Conservation (phyloP, 2,888 invertebrate genomes). For the Drosophila monieri region DNA sequence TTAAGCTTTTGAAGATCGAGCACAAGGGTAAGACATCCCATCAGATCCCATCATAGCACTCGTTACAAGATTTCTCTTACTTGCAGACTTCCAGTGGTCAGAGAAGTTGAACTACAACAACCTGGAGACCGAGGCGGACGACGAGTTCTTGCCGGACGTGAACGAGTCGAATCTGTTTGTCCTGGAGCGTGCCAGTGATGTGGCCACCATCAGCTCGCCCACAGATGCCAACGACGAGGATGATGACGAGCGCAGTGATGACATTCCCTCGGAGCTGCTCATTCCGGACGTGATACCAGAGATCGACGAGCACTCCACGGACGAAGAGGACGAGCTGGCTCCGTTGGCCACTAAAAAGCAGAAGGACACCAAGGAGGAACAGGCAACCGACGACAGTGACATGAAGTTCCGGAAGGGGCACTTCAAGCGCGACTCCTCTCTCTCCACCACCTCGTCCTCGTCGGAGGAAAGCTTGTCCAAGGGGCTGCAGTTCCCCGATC, state of each 20-base stretch:
- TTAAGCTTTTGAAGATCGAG: constrained; percentile 79
- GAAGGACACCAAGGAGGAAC: constrained; percentile 2
- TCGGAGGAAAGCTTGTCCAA: constrained; percentile 83
- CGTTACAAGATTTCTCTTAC: too few relatives aligned
- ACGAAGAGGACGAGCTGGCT: constrained; percentile 77
- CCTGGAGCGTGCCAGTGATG: constrained; percentile 82
- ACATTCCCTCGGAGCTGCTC: constrained; percentile 82
- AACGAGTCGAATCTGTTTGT: constrained; percentile 81
- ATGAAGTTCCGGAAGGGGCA: constrained; percentile 81
- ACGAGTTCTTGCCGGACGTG: constrained; percentile 83
- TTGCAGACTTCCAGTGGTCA: constrained; percentile 74
- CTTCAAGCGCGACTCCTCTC: constrained; percentile 82
- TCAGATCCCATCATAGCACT: too few relatives aligned
- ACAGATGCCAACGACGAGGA: constrained; percentile 64
- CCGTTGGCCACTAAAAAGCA: constrained; percentile 49
- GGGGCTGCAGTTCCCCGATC: constrained; percentile 82
- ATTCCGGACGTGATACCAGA: constrained; percentile 83
- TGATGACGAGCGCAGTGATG: constrained; percentile 82
- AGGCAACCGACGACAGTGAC: constrained; percentile 2
- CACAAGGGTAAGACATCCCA: constrained; percentile 66
- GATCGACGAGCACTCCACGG: constrained; percentile 82
- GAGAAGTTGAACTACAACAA: constrained; percentile 71
- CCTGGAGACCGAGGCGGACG: constrained; percentile 74
- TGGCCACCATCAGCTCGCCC: constrained; percentile 74
- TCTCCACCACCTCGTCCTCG: constrained; percentile 82